Conservation (phyloP, 2,797 vertebrate genomes). For the Apogon hyalosoma region DNA sequence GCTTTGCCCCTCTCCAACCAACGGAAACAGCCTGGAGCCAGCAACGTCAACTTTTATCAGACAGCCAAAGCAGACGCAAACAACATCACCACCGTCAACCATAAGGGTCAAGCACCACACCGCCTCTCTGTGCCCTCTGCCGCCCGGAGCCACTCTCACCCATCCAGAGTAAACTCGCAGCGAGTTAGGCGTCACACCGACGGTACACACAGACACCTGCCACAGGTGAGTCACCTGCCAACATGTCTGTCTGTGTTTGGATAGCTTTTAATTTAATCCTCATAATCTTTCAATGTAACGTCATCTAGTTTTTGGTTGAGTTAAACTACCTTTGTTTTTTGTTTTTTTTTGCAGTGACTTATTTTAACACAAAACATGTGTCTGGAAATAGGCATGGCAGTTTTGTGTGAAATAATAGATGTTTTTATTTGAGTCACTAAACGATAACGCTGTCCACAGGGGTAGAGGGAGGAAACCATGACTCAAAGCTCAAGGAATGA, state of each 20-base stretch:
- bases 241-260: background rate
- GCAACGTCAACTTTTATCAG: constrained; percentile 55
- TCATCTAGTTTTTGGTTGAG: background rate
- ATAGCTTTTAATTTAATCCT: background rate
- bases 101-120: constrained; percentile 70
- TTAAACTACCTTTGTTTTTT: constrained; percentile 13
- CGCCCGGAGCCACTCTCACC: constrained; percentile 73
- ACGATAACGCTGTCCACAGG: constrained; percentile 42
- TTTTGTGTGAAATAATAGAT: constrained; percentile 39
- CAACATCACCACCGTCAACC: constrained; percentile 78
- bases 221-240: constrained; percentile 68
- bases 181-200: constrained; percentile 62
- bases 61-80: constrained; percentile 34
- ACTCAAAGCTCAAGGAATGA: constrained; percentile 66
- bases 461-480: constrained; percentile 56
- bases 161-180: constrained; percentile 70
- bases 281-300: background rate
- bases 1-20: constrained; percentile 61
- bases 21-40: constrained; percentile 53
- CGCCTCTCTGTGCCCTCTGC: constrained; percentile 56
- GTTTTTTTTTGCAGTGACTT: constrained; percentile 35
- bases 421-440: constrained; percentile 54
- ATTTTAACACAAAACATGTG: constrained; percentile 51
- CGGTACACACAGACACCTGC: constrained; percentile 58
- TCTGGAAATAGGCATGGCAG: constrained; percentile 16